These are phyloP conservation scores for Hoplodrina blanda DNA, from an alignment of 2,888 invertebrate genomes.

Conservation along the genomic window DNA sequence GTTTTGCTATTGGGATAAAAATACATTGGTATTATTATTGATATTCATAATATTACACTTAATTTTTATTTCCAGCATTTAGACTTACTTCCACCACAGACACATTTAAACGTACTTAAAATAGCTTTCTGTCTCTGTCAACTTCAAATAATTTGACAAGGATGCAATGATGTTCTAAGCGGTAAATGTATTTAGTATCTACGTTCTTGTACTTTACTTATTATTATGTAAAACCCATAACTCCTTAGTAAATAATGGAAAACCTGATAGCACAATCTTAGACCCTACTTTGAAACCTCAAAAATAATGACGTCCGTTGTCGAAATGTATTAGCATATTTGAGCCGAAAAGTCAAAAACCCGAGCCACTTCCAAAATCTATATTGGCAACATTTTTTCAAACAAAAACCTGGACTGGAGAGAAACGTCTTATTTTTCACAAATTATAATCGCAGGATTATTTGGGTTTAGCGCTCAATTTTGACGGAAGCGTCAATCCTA, in stretches of 20 bases:
- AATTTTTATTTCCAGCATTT: no score
- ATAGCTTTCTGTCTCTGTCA: no score
- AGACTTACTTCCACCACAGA: no score
- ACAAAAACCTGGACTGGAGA: conserved; percentile 34
- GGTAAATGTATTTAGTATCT: no score
- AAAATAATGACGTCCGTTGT: conserved; percentile 33
- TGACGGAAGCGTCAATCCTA: conserved; percentile 58
- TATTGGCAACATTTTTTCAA: conserved; percentile 34
- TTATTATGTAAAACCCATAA: background rate
- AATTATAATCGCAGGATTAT: conserved; percentile 61
- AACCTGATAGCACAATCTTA: conserved; percentile 24
- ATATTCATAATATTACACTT: no score
- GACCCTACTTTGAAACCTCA: conserved; percentile 16
- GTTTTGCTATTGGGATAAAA: no score
- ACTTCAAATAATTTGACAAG: no score
- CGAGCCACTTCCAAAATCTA: conserved; percentile 35
- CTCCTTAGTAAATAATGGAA: conserved; percentile 7
- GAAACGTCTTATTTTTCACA: conserved; percentile 58
- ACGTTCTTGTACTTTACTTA: no score
- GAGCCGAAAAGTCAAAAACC: conserved; percentile 25
- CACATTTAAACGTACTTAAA: no score
- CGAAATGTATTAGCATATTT: conserved; percentile 49
- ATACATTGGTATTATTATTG: no score
- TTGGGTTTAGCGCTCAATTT: conserved; percentile 63
- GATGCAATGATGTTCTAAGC: no score